Conservation (phyloP, 2,888 invertebrate species). For the Trissolcus brochymenae region DNA sequence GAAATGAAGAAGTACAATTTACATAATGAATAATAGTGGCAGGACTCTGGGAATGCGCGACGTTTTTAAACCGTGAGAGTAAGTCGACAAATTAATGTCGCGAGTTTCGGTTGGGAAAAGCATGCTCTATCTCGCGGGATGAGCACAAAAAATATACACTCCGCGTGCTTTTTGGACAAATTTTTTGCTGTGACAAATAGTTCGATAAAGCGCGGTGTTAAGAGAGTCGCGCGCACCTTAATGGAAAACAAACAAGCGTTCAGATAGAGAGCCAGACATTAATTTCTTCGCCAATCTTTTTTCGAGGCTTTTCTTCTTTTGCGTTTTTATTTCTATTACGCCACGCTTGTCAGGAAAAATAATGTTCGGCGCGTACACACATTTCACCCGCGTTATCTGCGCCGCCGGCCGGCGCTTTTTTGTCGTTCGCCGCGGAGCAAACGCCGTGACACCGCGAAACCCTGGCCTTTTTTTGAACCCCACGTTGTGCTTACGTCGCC, state of each 20-base stretch:
- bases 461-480: slow-evolving; percentile 16
- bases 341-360: slow-evolving; percentile 43
- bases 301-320: slow-evolving; percentile 19
- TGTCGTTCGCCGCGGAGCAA: slow-evolving; percentile 14
- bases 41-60: slow-evolving; percentile 2
- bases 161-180: slow-evolving; percentile 24
- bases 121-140: slow-evolving; percentile 33
- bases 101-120: slow-evolving; percentile 11
- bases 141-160: slow-evolving; percentile 30
- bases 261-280: slow-evolving; percentile 28
- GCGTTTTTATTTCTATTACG: slow-evolving; percentile 45
- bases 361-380: slow-evolving; percentile 47
- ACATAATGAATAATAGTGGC: slow-evolving; percentile 29
- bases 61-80: slow-evolving; percentile 10
- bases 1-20: slow-evolving; percentile 31
- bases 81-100: slow-evolving; percentile 22
- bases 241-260: slow-evolving; percentile 40
- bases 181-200: slow-evolving; percentile 42
- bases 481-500: slow-evolving; percentile 27
- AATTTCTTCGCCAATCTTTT: slow-evolving; percentile 49
- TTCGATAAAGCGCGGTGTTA: slow-evolving; percentile 43
- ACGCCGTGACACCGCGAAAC: slow-evolving; percentile 12
- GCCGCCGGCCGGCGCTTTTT: slow-evolving; percentile 8
- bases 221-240: slow-evolving; percentile 30
- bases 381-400: slow-evolving; percentile 48